Percentiles rank a stretch among this genome's conserved stretches.
Conservation (phyloP, 2,113 vertebrate genomes). For the Beaufortia kweichowensis region DNA sequence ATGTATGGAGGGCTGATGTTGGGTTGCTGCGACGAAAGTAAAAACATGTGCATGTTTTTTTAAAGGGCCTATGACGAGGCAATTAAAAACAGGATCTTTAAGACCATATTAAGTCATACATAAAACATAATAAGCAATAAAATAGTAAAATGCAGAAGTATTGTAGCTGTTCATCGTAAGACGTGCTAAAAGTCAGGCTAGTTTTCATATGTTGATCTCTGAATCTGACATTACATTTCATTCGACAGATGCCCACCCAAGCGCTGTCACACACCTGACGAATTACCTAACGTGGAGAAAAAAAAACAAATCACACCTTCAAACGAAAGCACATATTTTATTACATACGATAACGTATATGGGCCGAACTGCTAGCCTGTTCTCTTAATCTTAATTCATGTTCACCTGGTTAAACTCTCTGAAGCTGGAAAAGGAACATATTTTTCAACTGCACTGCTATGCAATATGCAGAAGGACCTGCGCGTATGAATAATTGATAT, state of each 20-base stretch:
- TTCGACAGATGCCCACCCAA: conserved; percentile 2
- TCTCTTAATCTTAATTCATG: background rate
- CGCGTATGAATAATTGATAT: conserved; percentile 40
- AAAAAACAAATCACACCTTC: background rate
- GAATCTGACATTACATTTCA: conserved; percentile 6
- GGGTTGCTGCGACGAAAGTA: too few species aligned
- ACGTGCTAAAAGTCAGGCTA: background rate
- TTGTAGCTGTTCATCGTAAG: background rate
- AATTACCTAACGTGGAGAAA: background rate
- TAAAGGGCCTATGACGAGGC: too few species aligned
- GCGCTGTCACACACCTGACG: background rate
- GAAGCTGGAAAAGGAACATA: background rate
- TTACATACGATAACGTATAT: too few species aligned
- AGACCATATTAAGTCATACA: too few species aligned
- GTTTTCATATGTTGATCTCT: conserved; percentile 22
- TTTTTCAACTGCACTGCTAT: background rate
- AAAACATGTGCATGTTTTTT: too few species aligned
- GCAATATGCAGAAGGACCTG: conserved; percentile 10
- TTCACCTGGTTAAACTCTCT: background rate
- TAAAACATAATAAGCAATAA: background rate
- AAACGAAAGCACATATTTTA: background rate
- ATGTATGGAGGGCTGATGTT: background rate
- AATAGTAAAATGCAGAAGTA: background rate
- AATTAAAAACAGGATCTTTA: too few species aligned
- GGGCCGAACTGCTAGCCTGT: too few species aligned